Evolutionary conservation across 2,888 invertebrate species (phyloP).

Genomic region (Ennomos fuscantarius): DNA sequence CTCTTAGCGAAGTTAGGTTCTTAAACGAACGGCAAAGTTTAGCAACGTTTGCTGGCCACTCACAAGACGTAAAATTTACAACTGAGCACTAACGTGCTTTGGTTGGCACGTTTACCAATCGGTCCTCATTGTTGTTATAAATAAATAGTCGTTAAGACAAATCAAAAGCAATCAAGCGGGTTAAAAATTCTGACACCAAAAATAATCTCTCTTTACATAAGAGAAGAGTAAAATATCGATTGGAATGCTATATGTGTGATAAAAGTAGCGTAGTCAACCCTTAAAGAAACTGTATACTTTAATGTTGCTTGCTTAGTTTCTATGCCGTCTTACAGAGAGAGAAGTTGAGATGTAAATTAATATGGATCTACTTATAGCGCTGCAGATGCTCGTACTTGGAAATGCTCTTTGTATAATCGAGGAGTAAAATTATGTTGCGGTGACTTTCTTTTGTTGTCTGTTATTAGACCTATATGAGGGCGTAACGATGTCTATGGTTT

Average conservation of each 20-base stretch:
- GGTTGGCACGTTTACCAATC: no score
- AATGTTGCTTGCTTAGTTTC: slow-evolving; percentile 47
- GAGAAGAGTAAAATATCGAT: no score
- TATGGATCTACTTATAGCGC: slow-evolving; percentile 39
- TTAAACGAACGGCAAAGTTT: no score
- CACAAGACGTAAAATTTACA: no score
- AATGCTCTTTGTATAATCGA: slow-evolving; percentile 35
- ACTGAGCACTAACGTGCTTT: no score
- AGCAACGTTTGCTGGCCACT: no score
- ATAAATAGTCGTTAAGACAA: no score
- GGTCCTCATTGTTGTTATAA: no score
- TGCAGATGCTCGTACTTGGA: slow-evolving; percentile 11
- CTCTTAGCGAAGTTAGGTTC: no score
- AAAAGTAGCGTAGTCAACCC: neutral
- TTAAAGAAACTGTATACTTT: slow-evolving; percentile 4
- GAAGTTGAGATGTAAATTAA: slow-evolving; percentile 50
- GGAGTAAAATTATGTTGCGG: slow-evolving; percentile 34
- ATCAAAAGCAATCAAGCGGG: no score
- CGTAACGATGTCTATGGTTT: slow-evolving; percentile 3
- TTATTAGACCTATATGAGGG: neutral
- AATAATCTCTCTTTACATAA: no score
- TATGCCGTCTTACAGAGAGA: slow-evolving; percentile 49
- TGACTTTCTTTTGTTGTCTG: slow-evolving; percentile 15
- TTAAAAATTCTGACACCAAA: no score
- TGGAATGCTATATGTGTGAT: neutral